These are phyloP conservation scores for Darevskia mixta DNA, from an alignment of 2,797 vertebrate genomes.

Conservation along the genomic window DNA sequence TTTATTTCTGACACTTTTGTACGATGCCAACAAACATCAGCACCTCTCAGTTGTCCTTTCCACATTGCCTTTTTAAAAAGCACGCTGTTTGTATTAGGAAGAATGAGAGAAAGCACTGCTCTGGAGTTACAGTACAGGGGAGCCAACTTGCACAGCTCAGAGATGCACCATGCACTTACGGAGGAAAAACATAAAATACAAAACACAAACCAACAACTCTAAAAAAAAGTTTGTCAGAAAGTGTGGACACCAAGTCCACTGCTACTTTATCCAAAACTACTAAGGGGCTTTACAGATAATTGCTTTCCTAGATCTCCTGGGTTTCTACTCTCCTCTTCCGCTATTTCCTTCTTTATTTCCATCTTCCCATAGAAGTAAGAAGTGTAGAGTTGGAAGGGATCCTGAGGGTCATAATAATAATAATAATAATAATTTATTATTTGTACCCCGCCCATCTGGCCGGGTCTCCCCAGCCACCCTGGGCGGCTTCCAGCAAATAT, in stretches of 20 bases:
- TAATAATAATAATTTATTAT: too few relatives aligned
- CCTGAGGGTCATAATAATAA: too few relatives aligned
- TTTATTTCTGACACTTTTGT: neutral
- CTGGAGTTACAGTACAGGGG: neutral
- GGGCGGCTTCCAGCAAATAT: too few relatives aligned
- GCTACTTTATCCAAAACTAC: neutral
- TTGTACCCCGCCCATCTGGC: too few relatives aligned
- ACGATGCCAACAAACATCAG: neutral
- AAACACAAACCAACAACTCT: neutral
- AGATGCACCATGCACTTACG: neutral
- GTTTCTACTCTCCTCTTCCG: neutral
- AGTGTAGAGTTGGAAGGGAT: too few relatives aligned
- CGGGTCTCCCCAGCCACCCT: too few relatives aligned
- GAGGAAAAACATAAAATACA: neutral
- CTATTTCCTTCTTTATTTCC: neutral
- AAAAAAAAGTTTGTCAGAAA: neutral
- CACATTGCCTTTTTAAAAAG: neutral
- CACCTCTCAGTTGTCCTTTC: neutral
- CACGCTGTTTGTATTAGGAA: neutral
- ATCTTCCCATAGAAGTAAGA: neutral
- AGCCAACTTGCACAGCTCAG: neutral
- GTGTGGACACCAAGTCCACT: neutral
- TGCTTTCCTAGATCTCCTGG: neutral
- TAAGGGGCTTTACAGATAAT: neutral
- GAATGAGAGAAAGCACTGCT: neutral